Evolutionary conservation across 2,797 vertebrate species (phyloP).

Genomic region (Echeneis naucrates): DNA sequence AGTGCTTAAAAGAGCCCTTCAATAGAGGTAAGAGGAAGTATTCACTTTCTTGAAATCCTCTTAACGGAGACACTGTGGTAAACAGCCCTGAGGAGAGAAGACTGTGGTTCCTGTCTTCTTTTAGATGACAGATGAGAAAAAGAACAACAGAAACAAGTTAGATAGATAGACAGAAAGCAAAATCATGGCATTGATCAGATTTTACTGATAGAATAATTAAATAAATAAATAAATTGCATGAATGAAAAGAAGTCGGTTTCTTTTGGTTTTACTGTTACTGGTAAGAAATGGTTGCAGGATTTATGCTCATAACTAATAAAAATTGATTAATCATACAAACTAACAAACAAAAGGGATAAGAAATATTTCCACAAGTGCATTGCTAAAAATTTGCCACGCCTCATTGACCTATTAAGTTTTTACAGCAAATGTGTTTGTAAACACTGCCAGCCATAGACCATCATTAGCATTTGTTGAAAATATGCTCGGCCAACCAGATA

Average conservation of each 20-base stretch:
- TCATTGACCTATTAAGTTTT: neutral
- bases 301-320: too few species aligned
- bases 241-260: too few species aligned
- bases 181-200: too few species aligned
- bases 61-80: constrained; percentile 24
- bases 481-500: neutral
- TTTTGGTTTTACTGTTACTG: too few species aligned
- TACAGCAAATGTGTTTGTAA: too few species aligned
- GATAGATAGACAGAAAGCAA: constrained; percentile 8
- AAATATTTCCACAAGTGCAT: neutral
- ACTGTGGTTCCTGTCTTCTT: constrained; percentile 17
- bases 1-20: constrained; percentile 44
- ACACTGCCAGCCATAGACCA: neutral
- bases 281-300: too few species aligned
- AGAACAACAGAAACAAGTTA: neutral
- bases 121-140: constrained; percentile 27
- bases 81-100: constrained; percentile 14
- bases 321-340: neutral
- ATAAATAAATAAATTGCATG: too few species aligned
- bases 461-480: neutral
- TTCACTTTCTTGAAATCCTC: constrained; percentile 44
- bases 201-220: too few species aligned
- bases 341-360: neutral
- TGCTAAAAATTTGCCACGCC: neutral
- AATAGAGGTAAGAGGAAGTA: constrained; percentile 23